Percentiles rank a stretch among this genome's conserved stretches.
Conservation (phyloP, 2,888 invertebrate species). For the Eumacrocentrus americanus region DNA sequence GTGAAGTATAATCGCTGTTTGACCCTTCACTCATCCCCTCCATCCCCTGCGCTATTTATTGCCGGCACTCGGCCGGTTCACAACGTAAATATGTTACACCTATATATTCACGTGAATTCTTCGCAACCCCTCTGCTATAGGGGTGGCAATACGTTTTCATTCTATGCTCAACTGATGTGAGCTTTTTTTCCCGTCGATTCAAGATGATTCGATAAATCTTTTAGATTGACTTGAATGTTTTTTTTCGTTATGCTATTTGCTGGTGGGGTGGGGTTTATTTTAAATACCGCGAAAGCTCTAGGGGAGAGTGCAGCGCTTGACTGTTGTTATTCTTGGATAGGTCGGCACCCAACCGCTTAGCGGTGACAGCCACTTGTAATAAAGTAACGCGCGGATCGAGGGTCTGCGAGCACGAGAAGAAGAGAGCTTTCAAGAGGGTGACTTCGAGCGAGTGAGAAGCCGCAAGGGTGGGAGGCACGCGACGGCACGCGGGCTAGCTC, state of each 20-base stretch:
- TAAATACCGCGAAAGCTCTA: not conserved
- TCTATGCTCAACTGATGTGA: not conserved
- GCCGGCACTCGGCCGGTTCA: conserved; percentile 58
- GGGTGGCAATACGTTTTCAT: not conserved
- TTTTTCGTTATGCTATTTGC: too few species aligned
- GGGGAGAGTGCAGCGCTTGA: not conserved
- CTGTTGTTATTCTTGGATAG: not conserved
- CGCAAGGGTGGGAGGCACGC: conserved; percentile 34
- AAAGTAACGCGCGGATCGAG: conserved; percentile 34
- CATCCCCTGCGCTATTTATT: conserved; percentile 54
- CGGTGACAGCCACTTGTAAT: conserved; percentile 13
- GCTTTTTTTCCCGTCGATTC: not conserved
- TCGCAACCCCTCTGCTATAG: not conserved
- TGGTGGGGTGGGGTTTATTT: not conserved
- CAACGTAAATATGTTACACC: conserved; percentile 61
- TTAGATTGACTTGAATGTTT: not conserved
- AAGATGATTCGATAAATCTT: not conserved
- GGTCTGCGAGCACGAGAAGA: conserved; percentile 42
- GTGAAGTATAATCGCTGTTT: conserved; percentile 50
- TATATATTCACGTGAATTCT: conserved; percentile 35
- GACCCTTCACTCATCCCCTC: conserved; percentile 35
- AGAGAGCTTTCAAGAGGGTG: conserved; percentile 41
- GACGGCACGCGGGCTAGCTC: not conserved
- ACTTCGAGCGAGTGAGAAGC: conserved; percentile 21
- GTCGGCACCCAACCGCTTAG: not conserved